Base-by-base conservation (phyloP, 2,888 invertebrate species). In the Sialis lutaria region DNA sequence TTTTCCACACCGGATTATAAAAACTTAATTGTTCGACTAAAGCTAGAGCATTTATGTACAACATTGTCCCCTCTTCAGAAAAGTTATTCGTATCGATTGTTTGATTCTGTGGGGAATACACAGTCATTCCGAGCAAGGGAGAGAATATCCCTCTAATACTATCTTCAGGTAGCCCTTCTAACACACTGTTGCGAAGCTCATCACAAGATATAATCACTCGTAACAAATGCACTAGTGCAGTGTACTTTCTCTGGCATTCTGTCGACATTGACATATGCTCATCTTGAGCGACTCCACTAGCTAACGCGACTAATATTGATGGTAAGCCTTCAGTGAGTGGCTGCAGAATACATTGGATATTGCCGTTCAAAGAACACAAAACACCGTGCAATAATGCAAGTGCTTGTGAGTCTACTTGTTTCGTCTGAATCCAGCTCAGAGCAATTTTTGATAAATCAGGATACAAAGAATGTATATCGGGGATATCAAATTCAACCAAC, bases 21-120 rank as follows among this genome's bases (percentile, higher is more conserved):
- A 62, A 58, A 2, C 68, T 64, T 39, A 74, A 57, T 53, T 70
- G 68, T 33, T 68, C 63, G n/a, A 69, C 61, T 22, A 74, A 57
- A 5, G 63, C 64, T 37, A 74, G 54, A 1, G 69, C 67, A 54
- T 72, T 64, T 35, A 72, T 58, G 48, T 68, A 70, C 44, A 73
- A 59, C 40, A 64, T 62, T 12, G 67, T 64, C 2, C 65, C 59
- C 47, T 69, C 64, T 46, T 62, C 58, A 49, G 67, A 58, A 40
- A 55, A 59, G 33, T 56, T 55, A 45, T 57, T 56, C 2, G 53
- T 51, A 42, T 55, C 53, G n/a, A 52, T 55, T 2, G 53, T 40
- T 34, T 32, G 5, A 54, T 60, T 59, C 46, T 56, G 55, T 7
- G 57, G 54, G 52, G 42, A 31, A 45, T 40, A 32, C n/a, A 40